Percentiles rank a stretch among this genome's conserved stretches.
phyloP scores from a whole-genome alignment of 2,888 invertebrate species.

The Agriopis leucophaearia region DNA sequence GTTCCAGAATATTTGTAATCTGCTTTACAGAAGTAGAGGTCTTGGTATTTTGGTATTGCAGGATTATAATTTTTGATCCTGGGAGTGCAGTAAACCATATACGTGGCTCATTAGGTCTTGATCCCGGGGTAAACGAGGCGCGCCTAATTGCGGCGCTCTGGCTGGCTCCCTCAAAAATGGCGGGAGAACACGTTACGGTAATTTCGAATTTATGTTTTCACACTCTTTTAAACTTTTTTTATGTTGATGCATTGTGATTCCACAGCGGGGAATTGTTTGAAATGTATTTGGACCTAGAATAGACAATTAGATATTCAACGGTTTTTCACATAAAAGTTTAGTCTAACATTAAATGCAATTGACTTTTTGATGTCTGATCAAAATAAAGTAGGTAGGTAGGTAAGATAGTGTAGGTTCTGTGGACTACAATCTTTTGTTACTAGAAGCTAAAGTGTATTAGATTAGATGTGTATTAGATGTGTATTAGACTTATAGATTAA shows the following conservation, averaged over 20 bases:
- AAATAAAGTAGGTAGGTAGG: no score
- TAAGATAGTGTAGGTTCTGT: no score
- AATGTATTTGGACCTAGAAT: no score
- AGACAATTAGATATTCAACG: no score
- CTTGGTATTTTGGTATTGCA: constrained; percentile 54
- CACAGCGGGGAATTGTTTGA: constrained; percentile 1
- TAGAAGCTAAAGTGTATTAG: no score
- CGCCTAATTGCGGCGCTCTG: constrained; percentile 73
- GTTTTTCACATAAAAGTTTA: no score
- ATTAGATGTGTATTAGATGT: no score
- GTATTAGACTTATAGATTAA: no score
- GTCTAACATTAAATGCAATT: no score
- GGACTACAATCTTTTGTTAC: no score
- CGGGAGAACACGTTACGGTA: constrained; percentile 65
- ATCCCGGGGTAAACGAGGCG: constrained; percentile 79
- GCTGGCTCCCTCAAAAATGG: constrained; percentile 65
- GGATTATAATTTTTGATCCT: constrained; percentile 80
- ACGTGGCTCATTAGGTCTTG: constrained; percentile 82
- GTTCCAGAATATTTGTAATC: not conserved
- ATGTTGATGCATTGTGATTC: constrained; percentile 33
- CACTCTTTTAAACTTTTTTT: constrained; percentile 65
- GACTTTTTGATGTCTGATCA: no score
- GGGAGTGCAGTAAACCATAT: constrained; percentile 78
- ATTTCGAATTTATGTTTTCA: constrained; percentile 75
- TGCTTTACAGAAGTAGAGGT: constrained; percentile 39